Evolutionary conservation across 1,140 invertebrate species (phyloP), one percentile per base, ranked within the genome.

Genomic region (Nymphalis io): DNA sequence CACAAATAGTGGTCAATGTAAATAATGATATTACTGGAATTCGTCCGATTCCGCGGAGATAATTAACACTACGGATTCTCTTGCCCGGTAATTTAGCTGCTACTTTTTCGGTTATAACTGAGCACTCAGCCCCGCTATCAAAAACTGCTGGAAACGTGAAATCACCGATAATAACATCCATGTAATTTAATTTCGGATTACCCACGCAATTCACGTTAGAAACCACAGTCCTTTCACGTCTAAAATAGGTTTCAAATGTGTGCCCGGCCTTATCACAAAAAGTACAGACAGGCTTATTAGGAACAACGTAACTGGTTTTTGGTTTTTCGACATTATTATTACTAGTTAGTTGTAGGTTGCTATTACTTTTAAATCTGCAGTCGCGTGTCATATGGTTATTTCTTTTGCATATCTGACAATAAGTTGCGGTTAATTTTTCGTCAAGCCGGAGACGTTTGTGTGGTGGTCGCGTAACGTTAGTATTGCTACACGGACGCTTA

Each of bases 111-210:
- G 68, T 33, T 11, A 81, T 75, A 1, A 79, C 15, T 8, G 77
- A 79, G 15, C 80, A 78, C 51, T 81, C 75, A 0, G 76, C 79
- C 1, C 73, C 76, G 53, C 73, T 76, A 59, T 81, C 74, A 33
- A 81, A 81, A 0, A 73, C 33, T 0, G 72, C 42, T 12, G 67
- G 1, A 11, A 73, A 39, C 15, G n/a, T 6, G 20, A 38, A 66
- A 44, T 60, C 33, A 12, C 74, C 76, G 8, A 79, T 62, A n/a
- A 20, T 10, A 11, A 79, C 39, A 12, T 6, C 12, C 38, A 80
- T 73, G 18, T 48, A 33, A 48, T 61, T 67, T 27, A 72, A 57
- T 8, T 46, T 73, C 12, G 68, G 58, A 3, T 27, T 42, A n/a
- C 20, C 68, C 11, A 75, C 38, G 11, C 13, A 63, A 46, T 80